phyloP scores from a whole-genome alignment of 1,140 invertebrate genomes.

The Geopemphigus sp. region DNA sequence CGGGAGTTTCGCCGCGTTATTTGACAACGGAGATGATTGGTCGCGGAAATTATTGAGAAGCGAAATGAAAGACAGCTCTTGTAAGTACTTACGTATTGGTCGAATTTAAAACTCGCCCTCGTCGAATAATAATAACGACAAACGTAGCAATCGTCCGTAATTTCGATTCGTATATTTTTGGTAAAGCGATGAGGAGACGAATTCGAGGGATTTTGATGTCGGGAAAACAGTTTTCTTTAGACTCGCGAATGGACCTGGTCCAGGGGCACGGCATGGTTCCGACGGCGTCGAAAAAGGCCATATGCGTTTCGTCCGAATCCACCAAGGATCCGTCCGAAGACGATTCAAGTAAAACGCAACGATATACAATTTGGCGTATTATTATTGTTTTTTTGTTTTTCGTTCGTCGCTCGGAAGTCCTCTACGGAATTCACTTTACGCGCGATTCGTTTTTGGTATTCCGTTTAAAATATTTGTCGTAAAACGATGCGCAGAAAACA shows the following conservation, averaged over 20 bases:
- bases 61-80: constrained; percentile 74
- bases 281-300: constrained; percentile 1
- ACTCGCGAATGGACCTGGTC: constrained; percentile 88
- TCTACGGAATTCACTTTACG: too few species aligned
- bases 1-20: constrained; percentile 92
- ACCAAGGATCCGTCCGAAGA: background rate
- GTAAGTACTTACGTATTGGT: constrained; percentile 58
- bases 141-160: background rate
- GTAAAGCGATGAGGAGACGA: constrained; percentile 58
- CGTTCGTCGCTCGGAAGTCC: too few species aligned
- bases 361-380: too few species aligned
- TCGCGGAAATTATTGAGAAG: constrained; percentile 65
- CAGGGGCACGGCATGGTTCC: constrained; percentile 59
- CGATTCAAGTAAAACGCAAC: background rate
- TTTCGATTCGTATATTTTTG: too few species aligned
- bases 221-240: constrained; percentile 85
- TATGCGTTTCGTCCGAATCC: background rate
- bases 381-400: background rate
- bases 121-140: background rate
- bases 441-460: too few species aligned
- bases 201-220: constrained; percentile 76
- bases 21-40: constrained; percentile 81
- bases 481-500: background rate
- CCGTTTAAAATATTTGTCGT: background rate
- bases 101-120: too few species aligned